phyloP scores from a whole-genome alignment of 30 jellyfish, hydroid and myxozoan genomes.

The Rhopilema esculentum region DNA sequence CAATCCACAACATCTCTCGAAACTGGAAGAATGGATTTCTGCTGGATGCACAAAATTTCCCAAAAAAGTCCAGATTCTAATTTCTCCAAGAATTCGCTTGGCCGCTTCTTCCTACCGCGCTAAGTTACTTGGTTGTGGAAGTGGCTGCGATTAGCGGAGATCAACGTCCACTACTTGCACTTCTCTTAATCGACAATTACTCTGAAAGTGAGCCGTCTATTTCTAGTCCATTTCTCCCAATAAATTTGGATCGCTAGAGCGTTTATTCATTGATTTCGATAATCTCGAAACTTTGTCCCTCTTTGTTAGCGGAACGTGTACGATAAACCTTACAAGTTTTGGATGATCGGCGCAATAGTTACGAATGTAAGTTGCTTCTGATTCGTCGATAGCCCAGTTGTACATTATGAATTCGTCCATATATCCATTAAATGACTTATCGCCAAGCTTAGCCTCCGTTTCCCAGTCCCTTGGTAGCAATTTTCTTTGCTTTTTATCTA shows the following conservation, averaged over 20 bases:
- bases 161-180: too few relatives aligned
- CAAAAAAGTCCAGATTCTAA: too few relatives aligned
- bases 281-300: slow-evolving; percentile 38
- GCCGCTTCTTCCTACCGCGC: too few relatives aligned
- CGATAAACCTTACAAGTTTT: slow-evolving; percentile 94
- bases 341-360: slow-evolving; percentile 99
- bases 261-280: not conserved
- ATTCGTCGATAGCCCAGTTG: slow-evolving; percentile 93
- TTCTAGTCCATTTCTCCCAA: too few relatives aligned
- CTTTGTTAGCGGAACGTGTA: slow-evolving; percentile 93
- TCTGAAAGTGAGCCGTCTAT: too few relatives aligned
- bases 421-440: slow-evolving; percentile 76
- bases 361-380: slow-evolving; percentile 94
- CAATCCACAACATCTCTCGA: too few relatives aligned
- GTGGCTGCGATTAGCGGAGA: too few relatives aligned
- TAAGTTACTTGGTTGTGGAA: too few relatives aligned
- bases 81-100: too few relatives aligned
- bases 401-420: slow-evolving; percentile 93
- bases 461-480: slow-evolving; percentile 95
- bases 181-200: too few relatives aligned
- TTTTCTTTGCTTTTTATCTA: slow-evolving; percentile 70
- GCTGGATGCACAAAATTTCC: too few relatives aligned
- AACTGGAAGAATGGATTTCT: too few relatives aligned
- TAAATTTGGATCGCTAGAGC: not conserved
- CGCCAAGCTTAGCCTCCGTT: slow-evolving; percentile 95